A percentile compares a stretch with the other conserved stretches of the same genome.
These are phyloP conservation scores for Agriopis marginaria DNA, from an alignment of 2,888 invertebrate species.

Conservation along the genomic window DNA sequence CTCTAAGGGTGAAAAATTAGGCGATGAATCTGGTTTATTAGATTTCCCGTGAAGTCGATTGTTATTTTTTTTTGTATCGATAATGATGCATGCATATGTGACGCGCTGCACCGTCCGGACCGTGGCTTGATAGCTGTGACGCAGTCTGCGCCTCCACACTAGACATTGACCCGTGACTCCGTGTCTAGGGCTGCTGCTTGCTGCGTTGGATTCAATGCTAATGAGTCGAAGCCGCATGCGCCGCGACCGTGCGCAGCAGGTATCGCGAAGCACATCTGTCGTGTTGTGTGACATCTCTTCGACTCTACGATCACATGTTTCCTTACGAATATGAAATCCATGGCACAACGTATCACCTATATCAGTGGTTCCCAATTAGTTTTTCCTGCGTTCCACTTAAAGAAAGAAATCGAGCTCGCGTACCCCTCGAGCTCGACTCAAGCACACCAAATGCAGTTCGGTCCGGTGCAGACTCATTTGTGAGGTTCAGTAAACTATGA, in stretches of 20 bases:
- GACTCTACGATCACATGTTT: not conserved
- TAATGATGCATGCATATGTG: too few species aligned
- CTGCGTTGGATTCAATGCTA: constrained; percentile 35
- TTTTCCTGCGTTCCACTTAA: too few species aligned
- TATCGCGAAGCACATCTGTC: constrained; percentile 6
- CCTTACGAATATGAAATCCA: not conserved
- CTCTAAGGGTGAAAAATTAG: too few species aligned
- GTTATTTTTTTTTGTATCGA: too few species aligned
- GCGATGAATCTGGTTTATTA: too few species aligned
- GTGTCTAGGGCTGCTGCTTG: constrained; percentile 42
- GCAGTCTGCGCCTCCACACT: constrained; percentile 34
- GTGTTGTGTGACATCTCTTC: not conserved
- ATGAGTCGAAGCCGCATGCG: constrained; percentile 12
- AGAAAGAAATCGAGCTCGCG: too few species aligned
- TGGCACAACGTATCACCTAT: not conserved
- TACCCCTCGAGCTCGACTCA: too few species aligned
- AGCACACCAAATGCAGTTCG: too few species aligned
- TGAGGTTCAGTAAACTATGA: too few species aligned
- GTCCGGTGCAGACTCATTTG: too few species aligned
- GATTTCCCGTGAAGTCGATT: too few species aligned
- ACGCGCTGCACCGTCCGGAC: not conserved
- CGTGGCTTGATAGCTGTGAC: not conserved
- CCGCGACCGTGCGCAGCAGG: not conserved
- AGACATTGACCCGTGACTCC: constrained; percentile 53
- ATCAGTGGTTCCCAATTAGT: not conserved